Percentiles rank a stretch among this genome's conserved stretches.
Evolutionary conservation across 1,140 invertebrate species (phyloP).

Genomic region (Neodiprion pinetum): DNA sequence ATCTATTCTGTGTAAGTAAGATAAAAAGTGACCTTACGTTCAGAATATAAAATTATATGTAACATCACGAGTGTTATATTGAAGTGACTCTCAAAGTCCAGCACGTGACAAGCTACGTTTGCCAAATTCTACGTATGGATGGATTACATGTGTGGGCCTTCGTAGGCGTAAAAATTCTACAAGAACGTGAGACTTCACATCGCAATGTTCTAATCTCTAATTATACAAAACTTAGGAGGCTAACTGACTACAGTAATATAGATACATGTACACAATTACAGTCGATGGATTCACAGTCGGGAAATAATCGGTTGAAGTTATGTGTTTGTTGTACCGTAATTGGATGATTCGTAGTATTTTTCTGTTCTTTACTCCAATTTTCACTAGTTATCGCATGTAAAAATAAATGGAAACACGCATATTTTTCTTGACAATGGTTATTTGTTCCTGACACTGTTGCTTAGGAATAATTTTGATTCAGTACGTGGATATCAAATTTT

Average conservation of each 20-base stretch:
- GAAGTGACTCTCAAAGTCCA: conserved; percentile 43
- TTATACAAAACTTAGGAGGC: not conserved
- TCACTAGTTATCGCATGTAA: too few relatives aligned
- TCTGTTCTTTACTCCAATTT: too few relatives aligned
- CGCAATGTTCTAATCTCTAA: conserved; percentile 34
- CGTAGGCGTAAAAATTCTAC: conserved; percentile 54
- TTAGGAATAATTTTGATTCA: too few relatives aligned
- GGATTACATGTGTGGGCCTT: conserved; percentile 58
- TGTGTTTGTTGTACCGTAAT: too few relatives aligned
- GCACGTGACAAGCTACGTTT: conserved; percentile 37
- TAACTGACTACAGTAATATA: not conserved
- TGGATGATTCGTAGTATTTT: too few relatives aligned
- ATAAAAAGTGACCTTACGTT: not conserved
- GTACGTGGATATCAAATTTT: too few relatives aligned
- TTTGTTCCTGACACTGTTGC: too few relatives aligned
- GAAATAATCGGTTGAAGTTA: not conserved
- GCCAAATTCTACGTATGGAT: conserved; percentile 56
- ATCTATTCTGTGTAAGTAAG: not conserved
- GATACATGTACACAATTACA: not conserved
- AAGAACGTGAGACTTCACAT: conserved; percentile 45
- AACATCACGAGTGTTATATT: not conserved
- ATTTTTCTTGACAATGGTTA: too few relatives aligned
- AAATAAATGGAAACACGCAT: too few relatives aligned
- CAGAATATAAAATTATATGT: not conserved
- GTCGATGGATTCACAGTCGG: not conserved